Conservation (phyloP, 1,140 invertebrate genomes). For the Drosophila nigromelanica region DNA sequence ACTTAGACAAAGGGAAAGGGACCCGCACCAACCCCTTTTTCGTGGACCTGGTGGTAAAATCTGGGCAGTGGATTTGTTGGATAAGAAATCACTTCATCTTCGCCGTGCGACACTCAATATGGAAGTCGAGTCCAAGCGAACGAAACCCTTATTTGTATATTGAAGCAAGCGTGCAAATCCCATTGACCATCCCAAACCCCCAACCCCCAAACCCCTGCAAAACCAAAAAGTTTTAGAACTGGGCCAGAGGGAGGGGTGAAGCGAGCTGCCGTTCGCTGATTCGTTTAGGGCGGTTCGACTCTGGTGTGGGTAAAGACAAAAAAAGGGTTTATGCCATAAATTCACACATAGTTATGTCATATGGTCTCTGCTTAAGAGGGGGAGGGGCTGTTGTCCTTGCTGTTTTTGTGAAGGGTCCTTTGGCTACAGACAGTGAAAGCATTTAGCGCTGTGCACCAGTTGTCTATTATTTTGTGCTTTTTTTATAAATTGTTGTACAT, state of each 20-base stretch:
- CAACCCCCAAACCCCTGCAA: slow-evolving; percentile 16
- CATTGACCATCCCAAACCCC: slow-evolving; percentile 33
- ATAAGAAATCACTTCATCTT: slow-evolving; percentile 82
- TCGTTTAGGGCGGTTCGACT: slow-evolving; percentile 50
- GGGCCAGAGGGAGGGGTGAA: neutral
- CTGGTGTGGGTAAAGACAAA: slow-evolving; percentile 17
- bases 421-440: slow-evolving; percentile 21
- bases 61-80: slow-evolving; percentile 72
- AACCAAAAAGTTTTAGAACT: neutral
- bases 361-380: slow-evolving; percentile 33
- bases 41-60: slow-evolving; percentile 19
- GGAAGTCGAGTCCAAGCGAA: slow-evolving; percentile 9
- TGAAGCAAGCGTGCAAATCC: slow-evolving; percentile 80
- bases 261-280: slow-evolving; percentile 53
- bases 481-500: slow-evolving; percentile 20
- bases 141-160: slow-evolving; percentile 80
- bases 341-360: slow-evolving; percentile 81
- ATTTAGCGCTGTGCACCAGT: slow-evolving; percentile 38
- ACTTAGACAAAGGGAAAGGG: slow-evolving; percentile 18
- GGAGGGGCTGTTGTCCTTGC: slow-evolving; percentile 37
- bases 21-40: slow-evolving; percentile 60
- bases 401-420: slow-evolving; percentile 8
- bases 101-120: slow-evolving; percentile 63
- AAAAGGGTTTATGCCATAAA: slow-evolving; percentile 79
- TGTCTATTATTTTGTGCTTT: slow-evolving; percentile 41